Evolutionary conservation across 2,113 vertebrate genomes (phyloP).

Genomic region (Tyrannus savana): DNA sequence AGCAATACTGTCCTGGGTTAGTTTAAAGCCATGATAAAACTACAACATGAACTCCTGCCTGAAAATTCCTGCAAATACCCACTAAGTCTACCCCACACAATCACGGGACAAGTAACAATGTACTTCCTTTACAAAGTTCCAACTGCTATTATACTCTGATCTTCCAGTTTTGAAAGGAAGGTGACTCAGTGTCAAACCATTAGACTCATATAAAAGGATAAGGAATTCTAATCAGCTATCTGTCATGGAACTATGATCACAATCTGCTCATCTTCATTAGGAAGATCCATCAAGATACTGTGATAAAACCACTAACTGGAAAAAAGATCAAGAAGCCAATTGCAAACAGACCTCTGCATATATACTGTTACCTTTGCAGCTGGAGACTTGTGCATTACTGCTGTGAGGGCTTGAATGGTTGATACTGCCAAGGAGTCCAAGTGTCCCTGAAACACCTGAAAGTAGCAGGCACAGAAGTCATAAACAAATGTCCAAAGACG

Average conservation of each 20-base stretch:
- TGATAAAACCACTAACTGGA: neutral
- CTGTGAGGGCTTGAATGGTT: slow-evolving; percentile 93
- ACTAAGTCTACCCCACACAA: neutral
- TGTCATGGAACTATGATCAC: neutral
- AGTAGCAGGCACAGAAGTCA: slow-evolving; percentile 37
- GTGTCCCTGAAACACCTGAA: slow-evolving; percentile 91
- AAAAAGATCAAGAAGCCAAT: neutral
- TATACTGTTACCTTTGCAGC: slow-evolving; percentile 90
- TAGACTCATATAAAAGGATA: neutral
- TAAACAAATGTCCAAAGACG: neutral
- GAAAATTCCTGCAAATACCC: neutral
- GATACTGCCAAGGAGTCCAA: slow-evolving; percentile 91
- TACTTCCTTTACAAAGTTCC: neutral
- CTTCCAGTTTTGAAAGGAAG: neutral
- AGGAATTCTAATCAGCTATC: neutral
- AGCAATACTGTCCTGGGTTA: neutral
- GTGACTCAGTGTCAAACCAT: neutral
- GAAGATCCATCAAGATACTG: neutral
- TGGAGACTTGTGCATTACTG: slow-evolving; percentile 96
- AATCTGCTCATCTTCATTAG: neutral
- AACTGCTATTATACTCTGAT: neutral
- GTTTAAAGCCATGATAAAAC: neutral
- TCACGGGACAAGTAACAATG: neutral
- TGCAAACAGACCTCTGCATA: neutral
- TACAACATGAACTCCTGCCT: neutral